Percentiles rank a stretch among this genome's conserved stretches.
Conservation (phyloP, 2,888 invertebrate genomes). For the Neoitamus cyanurus region DNA sequence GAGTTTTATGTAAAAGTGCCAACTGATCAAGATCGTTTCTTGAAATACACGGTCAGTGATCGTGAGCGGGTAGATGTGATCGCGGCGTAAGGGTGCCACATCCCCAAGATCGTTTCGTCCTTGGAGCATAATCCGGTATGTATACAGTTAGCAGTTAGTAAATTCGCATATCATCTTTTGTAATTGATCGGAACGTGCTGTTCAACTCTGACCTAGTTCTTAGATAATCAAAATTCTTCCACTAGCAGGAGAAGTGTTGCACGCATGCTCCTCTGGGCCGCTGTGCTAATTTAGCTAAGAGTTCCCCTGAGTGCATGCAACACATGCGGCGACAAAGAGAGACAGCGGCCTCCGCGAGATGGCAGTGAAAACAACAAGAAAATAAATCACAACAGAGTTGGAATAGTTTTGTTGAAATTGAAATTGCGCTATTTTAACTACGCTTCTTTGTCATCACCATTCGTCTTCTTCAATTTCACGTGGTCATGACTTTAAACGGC, state of each 20-base stretch:
- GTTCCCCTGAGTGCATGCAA: neutral
- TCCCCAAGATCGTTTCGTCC: neutral
- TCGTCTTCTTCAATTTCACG: slow-evolving; percentile 32
- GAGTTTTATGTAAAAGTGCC: slow-evolving; percentile 18
- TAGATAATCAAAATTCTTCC: slow-evolving; percentile 42
- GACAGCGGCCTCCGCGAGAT: neutral
- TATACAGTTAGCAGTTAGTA: neutral
- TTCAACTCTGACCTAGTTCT: slow-evolving; percentile 41
- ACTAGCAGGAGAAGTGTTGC: neutral
- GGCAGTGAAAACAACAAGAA: neutral
- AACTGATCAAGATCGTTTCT: neutral
- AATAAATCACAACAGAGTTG: neutral
- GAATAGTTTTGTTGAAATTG: slow-evolving; percentile 21
- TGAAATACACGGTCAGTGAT: neutral
- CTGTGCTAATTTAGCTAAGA: neutral
- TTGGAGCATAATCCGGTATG: neutral
- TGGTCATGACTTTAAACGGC: slow-evolving; percentile 45
- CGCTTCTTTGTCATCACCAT: slow-evolving; percentile 22
- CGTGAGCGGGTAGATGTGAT: neutral
- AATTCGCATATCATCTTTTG: neutral
- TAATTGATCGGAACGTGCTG: neutral
- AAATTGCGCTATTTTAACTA: slow-evolving; percentile 40
- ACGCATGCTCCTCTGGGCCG: slow-evolving; percentile 17
- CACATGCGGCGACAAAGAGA: neutral
- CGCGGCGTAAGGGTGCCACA: neutral